Conservation (phyloP, 2,797 vertebrate genomes). For the Coendou prehensilis region DNA sequence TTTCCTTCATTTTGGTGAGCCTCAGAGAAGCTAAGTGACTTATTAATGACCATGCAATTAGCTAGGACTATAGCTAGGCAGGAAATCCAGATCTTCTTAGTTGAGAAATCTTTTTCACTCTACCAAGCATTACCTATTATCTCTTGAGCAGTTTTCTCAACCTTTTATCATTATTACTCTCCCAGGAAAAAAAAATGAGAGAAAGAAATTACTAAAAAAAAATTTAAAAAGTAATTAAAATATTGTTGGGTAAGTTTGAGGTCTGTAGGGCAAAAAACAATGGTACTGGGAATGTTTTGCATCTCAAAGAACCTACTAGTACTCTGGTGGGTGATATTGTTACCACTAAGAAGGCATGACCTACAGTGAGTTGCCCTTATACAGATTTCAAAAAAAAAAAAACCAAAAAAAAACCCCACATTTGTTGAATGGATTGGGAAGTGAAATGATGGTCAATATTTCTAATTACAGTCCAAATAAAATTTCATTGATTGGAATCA, state of each 20-base stretch:
- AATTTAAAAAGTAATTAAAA: slow-evolving; percentile 34
- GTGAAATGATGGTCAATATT: slow-evolving; percentile 36
- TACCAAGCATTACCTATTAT: slow-evolving; percentile 3
- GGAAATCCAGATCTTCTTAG: neutral
- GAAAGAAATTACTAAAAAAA: slow-evolving; percentile 43
- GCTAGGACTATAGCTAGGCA: neutral
- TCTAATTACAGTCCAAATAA: slow-evolving; percentile 16
- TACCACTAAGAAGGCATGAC: neutral
- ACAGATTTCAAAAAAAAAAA: neutral
- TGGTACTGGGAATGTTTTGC: neutral
- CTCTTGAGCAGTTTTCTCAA: neutral
- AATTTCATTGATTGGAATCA: slow-evolving; percentile 8
- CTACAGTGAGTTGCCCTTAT: neutral
- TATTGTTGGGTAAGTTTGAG: neutral
- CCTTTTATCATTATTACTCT: slow-evolving; percentile 3
- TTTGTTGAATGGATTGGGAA: neutral
- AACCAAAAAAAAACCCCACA: neutral
- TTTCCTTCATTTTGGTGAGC: neutral
- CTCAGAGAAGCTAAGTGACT: neutral
- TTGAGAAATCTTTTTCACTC: slow-evolving; percentile 9
- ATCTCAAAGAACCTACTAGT: neutral
- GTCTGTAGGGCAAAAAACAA: neutral
- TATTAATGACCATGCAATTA: neutral
- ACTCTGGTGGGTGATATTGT: neutral
- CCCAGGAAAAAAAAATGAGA: neutral